Percentiles rank a stretch among this genome's conserved stretches.
phyloP scores from a whole-genome alignment of 2,888 invertebrate genomes.

The Cerceris rybyensis region DNA sequence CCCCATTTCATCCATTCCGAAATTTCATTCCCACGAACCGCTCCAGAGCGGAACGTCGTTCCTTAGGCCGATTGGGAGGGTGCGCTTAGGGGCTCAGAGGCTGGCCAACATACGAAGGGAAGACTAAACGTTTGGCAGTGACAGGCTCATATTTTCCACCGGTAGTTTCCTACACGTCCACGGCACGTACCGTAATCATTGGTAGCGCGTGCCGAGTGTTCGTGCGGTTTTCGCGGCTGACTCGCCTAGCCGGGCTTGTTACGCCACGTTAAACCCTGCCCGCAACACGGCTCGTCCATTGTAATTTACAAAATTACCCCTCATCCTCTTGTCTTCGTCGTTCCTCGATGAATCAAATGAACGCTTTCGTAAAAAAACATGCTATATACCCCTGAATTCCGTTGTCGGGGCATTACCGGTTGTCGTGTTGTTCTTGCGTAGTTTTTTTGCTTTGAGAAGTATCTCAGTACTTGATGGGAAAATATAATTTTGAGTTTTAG shows the following conservation, averaged over 20 bases:
- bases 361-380: too few species aligned
- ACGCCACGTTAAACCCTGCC: conserved; percentile 49
- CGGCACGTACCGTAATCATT: conserved; percentile 24
- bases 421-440: too few species aligned
- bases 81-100: neutral
- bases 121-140: conserved; percentile 37
- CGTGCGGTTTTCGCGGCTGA: conserved; percentile 53
- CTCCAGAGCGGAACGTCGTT: neutral
- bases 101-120: neutral
- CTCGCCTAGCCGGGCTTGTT: conserved; percentile 35
- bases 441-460: too few species aligned
- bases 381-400: too few species aligned
- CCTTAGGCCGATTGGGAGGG: neutral
- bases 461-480: too few species aligned
- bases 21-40: too few species aligned
- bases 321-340: neutral
- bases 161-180: conserved; percentile 31
- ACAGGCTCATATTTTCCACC: conserved; percentile 56
- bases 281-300: conserved; percentile 42
- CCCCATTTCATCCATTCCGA: too few species aligned
- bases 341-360: neutral
- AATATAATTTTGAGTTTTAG: too few species aligned
- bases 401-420: too few species aligned
- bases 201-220: conserved; percentile 53
- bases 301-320: conserved; percentile 35